A percentile compares a stretch with the other conserved stretches of the same genome.
Conservation (phyloP, 2,113 vertebrate species). For the Vidua chalybeata region DNA sequence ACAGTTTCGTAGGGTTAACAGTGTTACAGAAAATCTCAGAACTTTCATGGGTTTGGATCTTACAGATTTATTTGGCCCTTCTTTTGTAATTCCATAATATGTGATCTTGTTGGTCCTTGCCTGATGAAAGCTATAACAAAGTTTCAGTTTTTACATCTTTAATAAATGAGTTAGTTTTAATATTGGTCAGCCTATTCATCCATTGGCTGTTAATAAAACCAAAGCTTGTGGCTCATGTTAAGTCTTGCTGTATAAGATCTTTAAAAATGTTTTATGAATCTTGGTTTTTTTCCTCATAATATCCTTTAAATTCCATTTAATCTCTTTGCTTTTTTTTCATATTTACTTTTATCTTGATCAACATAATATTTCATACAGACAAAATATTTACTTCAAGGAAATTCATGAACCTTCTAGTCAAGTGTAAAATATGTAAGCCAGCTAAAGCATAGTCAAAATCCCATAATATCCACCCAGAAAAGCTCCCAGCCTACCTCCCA, state of each 20-base stretch:
- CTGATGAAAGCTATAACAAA: neutral
- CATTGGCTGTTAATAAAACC: neutral
- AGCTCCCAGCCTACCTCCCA: accelerated
- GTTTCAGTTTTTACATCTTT: neutral
- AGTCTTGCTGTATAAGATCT: neutral
- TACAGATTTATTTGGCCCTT: neutral
- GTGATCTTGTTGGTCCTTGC: neutral
- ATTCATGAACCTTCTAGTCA: neutral
- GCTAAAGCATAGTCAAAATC: neutral
- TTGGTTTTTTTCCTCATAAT: neutral
- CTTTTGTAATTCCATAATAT: neutral
- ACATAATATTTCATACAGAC: neutral
- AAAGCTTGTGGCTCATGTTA: neutral
- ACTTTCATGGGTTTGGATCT: neutral
- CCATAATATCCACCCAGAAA: neutral
- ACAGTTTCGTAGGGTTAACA: neutral
- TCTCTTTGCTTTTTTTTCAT: neutral
- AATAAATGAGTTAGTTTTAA: neutral
- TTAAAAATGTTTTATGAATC: neutral
- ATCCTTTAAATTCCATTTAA: neutral
- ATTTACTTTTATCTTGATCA: neutral
- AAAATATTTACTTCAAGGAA: neutral
- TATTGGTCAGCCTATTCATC: neutral
- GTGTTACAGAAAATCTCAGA: neutral
- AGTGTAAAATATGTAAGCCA: neutral